Evolutionary conservation across 1,140 invertebrate genomes (phyloP).

Genomic region (Atopsyche davidsoni): DNA sequence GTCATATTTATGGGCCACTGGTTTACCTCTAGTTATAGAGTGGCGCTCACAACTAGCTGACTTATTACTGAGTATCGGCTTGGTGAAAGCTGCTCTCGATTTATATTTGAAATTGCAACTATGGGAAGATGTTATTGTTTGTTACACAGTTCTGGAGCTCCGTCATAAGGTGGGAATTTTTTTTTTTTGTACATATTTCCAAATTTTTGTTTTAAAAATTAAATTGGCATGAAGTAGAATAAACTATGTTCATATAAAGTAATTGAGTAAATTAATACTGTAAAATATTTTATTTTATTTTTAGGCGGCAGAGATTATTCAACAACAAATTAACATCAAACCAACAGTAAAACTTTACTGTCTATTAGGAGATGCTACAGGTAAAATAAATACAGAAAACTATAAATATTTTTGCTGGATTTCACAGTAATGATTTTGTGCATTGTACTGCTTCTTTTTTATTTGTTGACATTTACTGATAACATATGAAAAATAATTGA

Average conservation of each 20-base stretch:
- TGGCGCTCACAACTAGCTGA: constrained; percentile 72
- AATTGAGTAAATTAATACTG: no score
- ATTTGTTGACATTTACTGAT: no score
- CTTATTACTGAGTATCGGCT: constrained; percentile 71
- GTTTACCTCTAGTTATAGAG: constrained; percentile 66
- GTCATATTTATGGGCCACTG: constrained; percentile 59
- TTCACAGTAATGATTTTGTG: not conserved
- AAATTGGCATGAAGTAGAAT: not conserved
- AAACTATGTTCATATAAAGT: not conserved
- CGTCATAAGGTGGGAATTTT: constrained; percentile 65
- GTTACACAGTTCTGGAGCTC: constrained; percentile 78
- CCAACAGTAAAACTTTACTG: constrained; percentile 85
- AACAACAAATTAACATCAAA: constrained; percentile 70
- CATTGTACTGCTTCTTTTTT: no score
- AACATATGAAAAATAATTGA: no score
- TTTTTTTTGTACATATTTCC: not conserved
- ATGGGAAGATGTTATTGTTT: constrained; percentile 92
- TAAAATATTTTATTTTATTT: constrained; percentile 30
- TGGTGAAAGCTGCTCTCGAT: constrained; percentile 80
- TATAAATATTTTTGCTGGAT: no score
- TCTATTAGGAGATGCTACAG: constrained; percentile 65
- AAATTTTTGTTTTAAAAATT: not conserved
- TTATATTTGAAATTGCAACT: constrained; percentile 71
- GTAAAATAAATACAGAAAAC: constrained; percentile 34
- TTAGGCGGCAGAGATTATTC: constrained; percentile 82